These are phyloP conservation scores for Seira musarum DNA, from an alignment of 2,888 invertebrate species.

Conservation along the genomic window DNA sequence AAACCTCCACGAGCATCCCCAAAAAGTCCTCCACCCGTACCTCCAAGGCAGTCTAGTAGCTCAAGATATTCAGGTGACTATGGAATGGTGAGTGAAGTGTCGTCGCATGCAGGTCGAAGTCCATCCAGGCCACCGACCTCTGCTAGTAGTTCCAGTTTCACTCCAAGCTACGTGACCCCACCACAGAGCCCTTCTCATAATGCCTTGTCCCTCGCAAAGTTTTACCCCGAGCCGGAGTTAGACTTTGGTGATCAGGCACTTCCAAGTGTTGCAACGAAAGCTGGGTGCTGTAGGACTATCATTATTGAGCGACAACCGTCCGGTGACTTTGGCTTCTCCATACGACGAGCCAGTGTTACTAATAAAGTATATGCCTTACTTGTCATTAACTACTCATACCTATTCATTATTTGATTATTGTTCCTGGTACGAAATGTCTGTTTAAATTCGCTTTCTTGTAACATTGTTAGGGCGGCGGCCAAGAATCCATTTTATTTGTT, in stretches of 20 bases:
- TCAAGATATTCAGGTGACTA: slow-evolving; percentile 60
- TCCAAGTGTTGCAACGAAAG: slow-evolving; percentile 48
- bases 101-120: slow-evolving; percentile 31
- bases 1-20: slow-evolving; percentile 65
- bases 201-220: slow-evolving; percentile 63
- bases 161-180: slow-evolving; percentile 73
- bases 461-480: slow-evolving; percentile 58
- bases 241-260: slow-evolving; percentile 63
- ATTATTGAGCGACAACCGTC: slow-evolving; percentile 76
- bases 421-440: neutral
- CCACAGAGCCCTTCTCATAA: slow-evolving; percentile 67
- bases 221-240: slow-evolving; percentile 65
- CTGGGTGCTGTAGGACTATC: slow-evolving; percentile 62
- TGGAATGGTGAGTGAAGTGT: slow-evolving; percentile 20
- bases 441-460: too few relatives aligned
- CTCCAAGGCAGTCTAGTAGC: slow-evolving; percentile 57
- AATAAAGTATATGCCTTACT: slow-evolving; percentile 74
- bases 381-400: neutral
- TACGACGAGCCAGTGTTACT: slow-evolving; percentile 83
- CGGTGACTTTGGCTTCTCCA: slow-evolving; percentile 94
- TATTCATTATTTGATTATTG: slow-evolving; percentile 9
- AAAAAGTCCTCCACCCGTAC: slow-evolving; percentile 66
- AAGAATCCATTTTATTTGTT: slow-evolving; percentile 63
- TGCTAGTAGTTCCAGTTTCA: slow-evolving; percentile 80
- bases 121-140: slow-evolving; percentile 78